Base-by-base conservation (phyloP, 2,888 invertebrate genomes). In the Orchesellides sinensis region DNA sequence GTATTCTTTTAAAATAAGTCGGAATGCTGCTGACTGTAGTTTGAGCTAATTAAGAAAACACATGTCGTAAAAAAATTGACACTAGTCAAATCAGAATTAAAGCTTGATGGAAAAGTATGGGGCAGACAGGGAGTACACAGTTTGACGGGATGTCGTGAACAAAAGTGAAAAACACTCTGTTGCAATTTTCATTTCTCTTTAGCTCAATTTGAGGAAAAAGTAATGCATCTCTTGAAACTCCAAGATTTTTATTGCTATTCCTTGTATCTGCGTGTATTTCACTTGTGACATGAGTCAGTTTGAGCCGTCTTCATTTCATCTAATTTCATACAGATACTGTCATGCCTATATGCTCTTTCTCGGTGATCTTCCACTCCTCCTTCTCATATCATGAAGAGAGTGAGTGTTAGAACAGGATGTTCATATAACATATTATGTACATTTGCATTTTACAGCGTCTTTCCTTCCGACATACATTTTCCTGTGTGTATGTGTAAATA, bases 1-100 rank as follows among this genome's bases (percentile, higher is more conserved):
- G n/a, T n/a, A n/a, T n/a, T n/a, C n/a, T n/a, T n/a, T n/a, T n/a
- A n/a, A n/a, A n/a, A n/a, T n/a, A n/a, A n/a, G n/a, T n/a, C n/a
- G n/a, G n/a, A n/a, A n/a, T n/a, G n/a, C n/a, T n/a, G n/a, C n/a
- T n/a, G n/a, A n/a, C 6, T 32, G n/a, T 2, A 40, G 4, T 40
- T 40, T 40, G 47, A 78, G 25, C 70, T 70, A 78, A 78, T 78
- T 78, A 78, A 78, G 70, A 52, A 78, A 78, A 78, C 78, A 78
- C 63, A 70, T 78, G 69, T 78, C 78, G 49, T 63, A 72, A 73
- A 47, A n/a, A n/a, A 80, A 80, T 80, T 80, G 73, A 73, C 80
- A 80, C 80, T 54, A 79, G 70, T 70, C 79, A 79, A 79, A 70
- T 70, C 63, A 32, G 59, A 68, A 59, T 59, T 59, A 68, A 66